Base-by-base conservation (phyloP, 2,113 vertebrate species). In the Aptenodytes forsteri region DNA sequence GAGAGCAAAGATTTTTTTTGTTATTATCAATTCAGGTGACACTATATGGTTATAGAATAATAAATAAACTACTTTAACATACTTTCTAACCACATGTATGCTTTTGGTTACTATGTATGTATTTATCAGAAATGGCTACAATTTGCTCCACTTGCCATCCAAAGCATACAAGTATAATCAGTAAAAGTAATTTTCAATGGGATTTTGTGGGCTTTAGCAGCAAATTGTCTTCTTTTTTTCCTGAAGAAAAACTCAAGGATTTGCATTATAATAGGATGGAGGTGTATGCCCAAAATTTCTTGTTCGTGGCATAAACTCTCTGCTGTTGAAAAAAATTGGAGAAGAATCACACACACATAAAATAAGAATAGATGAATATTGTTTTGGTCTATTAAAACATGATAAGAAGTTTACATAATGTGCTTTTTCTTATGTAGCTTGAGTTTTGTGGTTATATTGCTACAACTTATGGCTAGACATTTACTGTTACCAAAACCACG, bases 251-350 rank as follows among this genome's bases (percentile, higher is more conserved):
- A 64, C 13, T 80, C 5, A 30, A 12, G n/a, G 34, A 87, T 94
- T 94, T 93, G 17, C 83, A 93, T 93, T 89, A 88, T 85, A 96
- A 87, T 88, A 65, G 19, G 49, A 59, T 44, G 7, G 58, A 79
- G 23, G 49, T 80, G 16, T 69, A 92, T 0, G 4, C 11, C 38
- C 71, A 26, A 61, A 86, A 59, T 52, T 76, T 91, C 40, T 29
- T 42, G 29, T 73, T 65, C 40, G 11, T 80, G n/a, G 62, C 29
- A 88, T 80, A 92, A 83, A 72, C 8, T 47, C 42, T 79, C 47
- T 79, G 20, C 20, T 83, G 9, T 46, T 67, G 30, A 90, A 88
- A 91, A 67, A 64, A 22, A 7, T 12, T 55, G 21, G 20, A 94
- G 29, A 83, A 90, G 61, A 90, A 55, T 80, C 34, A 42, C 40